phyloP scores from a whole-genome alignment of 2,797 vertebrate species.

The Sternarchorhynchus goeldii region DNA sequence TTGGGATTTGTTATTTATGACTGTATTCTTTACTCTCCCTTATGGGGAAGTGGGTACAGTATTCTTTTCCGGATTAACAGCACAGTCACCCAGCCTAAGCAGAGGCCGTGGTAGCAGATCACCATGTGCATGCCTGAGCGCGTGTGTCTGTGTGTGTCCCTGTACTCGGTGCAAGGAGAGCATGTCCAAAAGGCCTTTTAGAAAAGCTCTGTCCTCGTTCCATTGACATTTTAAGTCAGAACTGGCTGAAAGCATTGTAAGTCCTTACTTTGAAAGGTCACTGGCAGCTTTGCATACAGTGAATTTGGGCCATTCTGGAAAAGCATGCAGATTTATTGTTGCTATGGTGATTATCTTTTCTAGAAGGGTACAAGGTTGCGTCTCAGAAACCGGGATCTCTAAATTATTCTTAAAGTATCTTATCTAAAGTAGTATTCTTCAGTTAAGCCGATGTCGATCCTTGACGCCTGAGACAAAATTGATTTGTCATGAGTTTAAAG shows the following conservation, averaged over 20 bases:
- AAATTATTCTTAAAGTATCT: too few species aligned
- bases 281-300: not conserved
- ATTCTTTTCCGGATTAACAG: not conserved
- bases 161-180: not conserved
- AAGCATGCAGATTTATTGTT: not conserved
- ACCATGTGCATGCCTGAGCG: too few species aligned
- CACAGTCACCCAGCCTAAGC: slow-evolving; percentile 53
- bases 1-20: too few species aligned
- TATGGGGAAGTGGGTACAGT: too few species aligned
- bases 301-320: not conserved
- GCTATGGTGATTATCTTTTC: not conserved
- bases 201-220: not conserved
- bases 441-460: too few species aligned
- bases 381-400: not conserved
- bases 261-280: not conserved
- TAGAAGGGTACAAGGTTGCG: not conserved
- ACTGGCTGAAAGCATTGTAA: not conserved
- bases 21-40: too few species aligned
- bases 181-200: too few species aligned
- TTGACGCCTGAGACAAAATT: not conserved
- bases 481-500: slow-evolving; percentile 18
- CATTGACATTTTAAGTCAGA: not conserved
- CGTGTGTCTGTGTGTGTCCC: not conserved
- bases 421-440: too few species aligned
- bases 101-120: too few species aligned